Evolutionary conservation across 2,888 invertebrate genomes (phyloP).

Genomic region (Pristionchus maxplancki): DNA sequence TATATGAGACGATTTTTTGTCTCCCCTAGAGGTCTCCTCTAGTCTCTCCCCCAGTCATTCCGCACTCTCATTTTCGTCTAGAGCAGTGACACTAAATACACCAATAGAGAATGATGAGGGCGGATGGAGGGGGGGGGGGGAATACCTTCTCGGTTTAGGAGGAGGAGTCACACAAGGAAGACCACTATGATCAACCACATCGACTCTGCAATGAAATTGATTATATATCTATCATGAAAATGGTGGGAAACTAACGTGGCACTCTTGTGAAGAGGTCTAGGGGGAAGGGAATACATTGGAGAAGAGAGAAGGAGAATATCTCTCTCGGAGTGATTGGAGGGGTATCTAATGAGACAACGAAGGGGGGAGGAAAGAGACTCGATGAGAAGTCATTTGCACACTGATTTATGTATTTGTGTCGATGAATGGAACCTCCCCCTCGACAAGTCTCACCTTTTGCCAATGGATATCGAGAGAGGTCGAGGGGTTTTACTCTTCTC

Average conservation of each 20-base stretch:
- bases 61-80: background rate
- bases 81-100: too few species aligned
- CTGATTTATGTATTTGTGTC: slow-evolving; percentile 47
- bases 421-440: background rate
- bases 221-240: background rate
- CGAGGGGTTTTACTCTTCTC: slow-evolving; percentile 19
- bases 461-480: slow-evolving; percentile 42
- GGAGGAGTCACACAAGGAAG: background rate
- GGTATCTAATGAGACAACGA: background rate
- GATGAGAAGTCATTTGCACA: background rate
- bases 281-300: slow-evolving; percentile 42
- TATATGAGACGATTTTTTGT: too few species aligned
- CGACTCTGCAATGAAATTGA: background rate
- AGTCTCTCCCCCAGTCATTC: too few species aligned
- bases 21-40: too few species aligned
- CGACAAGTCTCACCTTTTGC: slow-evolving; percentile 24
- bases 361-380: slow-evolving; percentile 3
- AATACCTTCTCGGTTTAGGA: slow-evolving; percentile 45
- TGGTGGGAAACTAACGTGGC: slow-evolving; percentile 7
- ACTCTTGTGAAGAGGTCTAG: slow-evolving; percentile 42
- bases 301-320: background rate
- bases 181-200: background rate
- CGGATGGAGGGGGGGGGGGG: too few species aligned
- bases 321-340: background rate
- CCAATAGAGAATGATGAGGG: background rate